These are phyloP conservation scores for Calcarius ornatus DNA, from an alignment of 2,113 vertebrate genomes.

Conservation along the genomic window DNA sequence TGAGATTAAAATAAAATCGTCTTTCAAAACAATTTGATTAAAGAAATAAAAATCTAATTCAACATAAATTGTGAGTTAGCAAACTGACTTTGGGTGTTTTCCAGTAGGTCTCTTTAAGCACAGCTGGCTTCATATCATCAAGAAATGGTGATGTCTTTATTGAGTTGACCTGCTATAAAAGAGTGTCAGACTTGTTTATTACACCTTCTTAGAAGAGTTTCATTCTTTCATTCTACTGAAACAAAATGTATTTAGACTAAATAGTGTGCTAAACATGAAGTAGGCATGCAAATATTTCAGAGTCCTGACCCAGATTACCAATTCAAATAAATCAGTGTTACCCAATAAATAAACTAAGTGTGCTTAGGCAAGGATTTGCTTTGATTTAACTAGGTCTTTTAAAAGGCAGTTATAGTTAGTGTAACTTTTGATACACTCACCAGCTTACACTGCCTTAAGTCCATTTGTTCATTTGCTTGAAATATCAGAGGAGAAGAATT, in stretches of 20 bases:
- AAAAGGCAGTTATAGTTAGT: not conserved
- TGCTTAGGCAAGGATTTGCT: not conserved
- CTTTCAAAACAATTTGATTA: not conserved
- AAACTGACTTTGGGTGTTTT: not conserved
- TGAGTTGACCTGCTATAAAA: conserved; percentile 25
- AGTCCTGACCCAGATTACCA: not conserved
- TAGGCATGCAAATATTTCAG: conserved; percentile 12
- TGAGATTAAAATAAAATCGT: not conserved
- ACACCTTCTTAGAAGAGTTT: conserved; percentile 33
- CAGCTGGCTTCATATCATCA: not conserved
- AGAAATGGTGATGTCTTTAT: conserved; percentile 13
- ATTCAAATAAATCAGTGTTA: conserved; percentile 2
- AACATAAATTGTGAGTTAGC: not conserved
- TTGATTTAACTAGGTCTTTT: not conserved
- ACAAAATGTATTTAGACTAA: conserved; percentile 11
- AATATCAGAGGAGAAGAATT: not conserved
- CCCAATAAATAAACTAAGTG: conserved; percentile 6
- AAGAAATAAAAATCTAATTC: not conserved
- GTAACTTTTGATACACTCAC: not conserved
- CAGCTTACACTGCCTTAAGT: not conserved
- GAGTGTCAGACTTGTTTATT: conserved; percentile 29
- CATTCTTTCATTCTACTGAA: conserved; percentile 4
- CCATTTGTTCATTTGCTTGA: not conserved
- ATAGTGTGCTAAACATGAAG: not conserved
- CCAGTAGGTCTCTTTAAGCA: not conserved